Conservation (phyloP, 2,113 vertebrate species). For the Poicephalus meyeri region DNA sequence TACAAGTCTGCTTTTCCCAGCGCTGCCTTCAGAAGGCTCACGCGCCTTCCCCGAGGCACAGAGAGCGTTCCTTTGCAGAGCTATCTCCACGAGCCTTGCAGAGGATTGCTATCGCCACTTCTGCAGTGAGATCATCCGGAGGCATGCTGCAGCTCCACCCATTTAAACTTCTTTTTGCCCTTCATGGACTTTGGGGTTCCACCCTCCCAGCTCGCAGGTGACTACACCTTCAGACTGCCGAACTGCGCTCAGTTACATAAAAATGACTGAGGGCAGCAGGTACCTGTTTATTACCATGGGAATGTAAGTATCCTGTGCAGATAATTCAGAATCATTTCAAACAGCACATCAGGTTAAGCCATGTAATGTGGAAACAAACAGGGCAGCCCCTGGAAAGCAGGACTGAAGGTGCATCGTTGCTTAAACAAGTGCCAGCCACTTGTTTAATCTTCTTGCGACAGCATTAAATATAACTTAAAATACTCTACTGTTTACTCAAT, state of each 20-base stretch:
- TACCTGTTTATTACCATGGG: not conserved
- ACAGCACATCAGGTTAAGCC: rapidly evolving
- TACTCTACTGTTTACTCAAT: not conserved
- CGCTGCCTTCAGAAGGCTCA: not conserved
- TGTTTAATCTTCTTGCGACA: not conserved
- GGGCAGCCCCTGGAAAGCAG: not conserved
- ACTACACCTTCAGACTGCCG: not conserved
- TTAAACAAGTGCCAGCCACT: not conserved
- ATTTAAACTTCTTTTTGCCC: not conserved
- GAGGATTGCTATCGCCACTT: not conserved
- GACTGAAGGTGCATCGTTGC: not conserved
- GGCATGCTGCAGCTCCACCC: not conserved
- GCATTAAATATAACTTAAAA: not conserved
- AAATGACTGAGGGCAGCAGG: constrained; percentile 6
- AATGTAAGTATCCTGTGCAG: not conserved
- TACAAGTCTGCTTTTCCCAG: not conserved
- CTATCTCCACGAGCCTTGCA: not conserved
- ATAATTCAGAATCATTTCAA: not conserved
- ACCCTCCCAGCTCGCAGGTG: not conserved
- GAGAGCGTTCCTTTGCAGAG: not conserved
- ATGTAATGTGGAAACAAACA: rapidly evolving
- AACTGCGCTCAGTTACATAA: not conserved
- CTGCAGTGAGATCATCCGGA: not conserved
- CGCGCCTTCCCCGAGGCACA: not conserved
- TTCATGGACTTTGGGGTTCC: not conserved